A percentile compares a stretch with the other conserved stretches of the same genome.
Evolutionary conservation across 2,888 invertebrate species (phyloP).

Genomic region (Amblyjoppa proteus): DNA sequence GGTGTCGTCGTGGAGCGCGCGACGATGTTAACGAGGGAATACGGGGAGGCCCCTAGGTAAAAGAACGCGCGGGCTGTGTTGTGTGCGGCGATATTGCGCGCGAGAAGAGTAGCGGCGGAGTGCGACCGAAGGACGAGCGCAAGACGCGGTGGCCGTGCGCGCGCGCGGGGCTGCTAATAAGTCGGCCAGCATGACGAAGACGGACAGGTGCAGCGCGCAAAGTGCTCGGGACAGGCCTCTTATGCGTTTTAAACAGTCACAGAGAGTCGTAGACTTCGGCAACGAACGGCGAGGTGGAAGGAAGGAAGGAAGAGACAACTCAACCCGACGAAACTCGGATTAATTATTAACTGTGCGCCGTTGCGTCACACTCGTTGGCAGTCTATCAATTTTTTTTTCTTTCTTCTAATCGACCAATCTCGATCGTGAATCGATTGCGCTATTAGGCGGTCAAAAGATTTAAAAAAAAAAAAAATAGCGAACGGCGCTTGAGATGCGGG

Average conservation of each 20-base stretch:
- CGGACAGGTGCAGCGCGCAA: slow-evolving; percentile 72
- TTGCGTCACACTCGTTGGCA: not conserved
- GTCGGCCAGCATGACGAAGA: slow-evolving; percentile 74
- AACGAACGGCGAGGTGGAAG: not conserved
- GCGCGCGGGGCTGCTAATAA: slow-evolving; percentile 63
- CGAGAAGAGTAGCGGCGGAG: slow-evolving; percentile 31
- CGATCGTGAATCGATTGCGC: slow-evolving; percentile 41
- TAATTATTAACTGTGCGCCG: not conserved
- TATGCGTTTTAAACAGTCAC: slow-evolving; percentile 24
- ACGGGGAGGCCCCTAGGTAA: slow-evolving; percentile 2
- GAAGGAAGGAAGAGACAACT: not conserved
- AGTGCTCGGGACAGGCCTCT: slow-evolving; percentile 34
- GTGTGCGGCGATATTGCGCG: slow-evolving; percentile 11
- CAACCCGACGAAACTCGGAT: not conserved
- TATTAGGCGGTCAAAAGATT: slow-evolving; percentile 4
- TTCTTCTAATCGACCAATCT: slow-evolving; percentile 29
- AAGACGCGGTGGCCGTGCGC: slow-evolving; percentile 26
- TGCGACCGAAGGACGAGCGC: slow-evolving; percentile 61
- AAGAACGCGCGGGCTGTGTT: not conserved
- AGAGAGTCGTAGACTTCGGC: not conserved
- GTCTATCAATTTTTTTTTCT: slow-evolving; percentile 21
- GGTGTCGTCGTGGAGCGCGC: slow-evolving; percentile 27
- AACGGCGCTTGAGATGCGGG: not conserved
- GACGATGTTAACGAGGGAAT: slow-evolving; percentile 37
- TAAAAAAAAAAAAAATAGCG: not conserved